These are phyloP conservation scores for Blera fallax DNA, from an alignment of 2,888 invertebrate species.

Conservation along the genomic window DNA sequence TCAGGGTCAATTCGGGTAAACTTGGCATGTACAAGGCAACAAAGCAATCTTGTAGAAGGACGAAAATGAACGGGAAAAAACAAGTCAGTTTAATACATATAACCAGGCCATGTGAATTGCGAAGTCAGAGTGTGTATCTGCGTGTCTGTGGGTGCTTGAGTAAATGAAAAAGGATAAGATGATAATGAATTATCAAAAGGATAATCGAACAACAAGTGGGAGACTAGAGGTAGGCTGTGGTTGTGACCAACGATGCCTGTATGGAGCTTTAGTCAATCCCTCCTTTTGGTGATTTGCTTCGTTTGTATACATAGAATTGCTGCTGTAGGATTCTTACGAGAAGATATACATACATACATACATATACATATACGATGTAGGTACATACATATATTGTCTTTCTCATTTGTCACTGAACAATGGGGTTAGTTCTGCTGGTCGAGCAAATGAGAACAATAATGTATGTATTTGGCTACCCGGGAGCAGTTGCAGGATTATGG, in stretches of 20 bases:
- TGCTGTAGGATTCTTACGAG: constrained; percentile 28
- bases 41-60: neutral
- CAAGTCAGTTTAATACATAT: neutral
- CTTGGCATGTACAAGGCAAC: constrained; percentile 14
- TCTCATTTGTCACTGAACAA: constrained; percentile 41
- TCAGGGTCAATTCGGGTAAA: constrained; percentile 36
- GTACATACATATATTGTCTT: no score
- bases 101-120: neutral
- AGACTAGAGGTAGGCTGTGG: neutral
- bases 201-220: constrained; percentile 68
- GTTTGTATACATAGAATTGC: constrained; percentile 14
- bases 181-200: constrained; percentile 64
- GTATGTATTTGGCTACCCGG: constrained; percentile 29
- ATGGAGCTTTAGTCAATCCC: constrained; percentile 45
- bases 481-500: constrained; percentile 43
- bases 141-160: neutral
- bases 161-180: constrained; percentile 27
- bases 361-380: no score
- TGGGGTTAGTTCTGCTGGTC: constrained; percentile 10
- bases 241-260: constrained; percentile 9
- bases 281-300: constrained; percentile 41
- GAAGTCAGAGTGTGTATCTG: constrained; percentile 21
- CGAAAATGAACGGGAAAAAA: neutral
- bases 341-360: no score
- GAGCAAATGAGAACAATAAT: constrained; percentile 27